Percentiles rank a stretch among this genome's conserved stretches.
Evolutionary conservation across 2,888 invertebrate species (phyloP).

Genomic region (Merodon equestris): DNA sequence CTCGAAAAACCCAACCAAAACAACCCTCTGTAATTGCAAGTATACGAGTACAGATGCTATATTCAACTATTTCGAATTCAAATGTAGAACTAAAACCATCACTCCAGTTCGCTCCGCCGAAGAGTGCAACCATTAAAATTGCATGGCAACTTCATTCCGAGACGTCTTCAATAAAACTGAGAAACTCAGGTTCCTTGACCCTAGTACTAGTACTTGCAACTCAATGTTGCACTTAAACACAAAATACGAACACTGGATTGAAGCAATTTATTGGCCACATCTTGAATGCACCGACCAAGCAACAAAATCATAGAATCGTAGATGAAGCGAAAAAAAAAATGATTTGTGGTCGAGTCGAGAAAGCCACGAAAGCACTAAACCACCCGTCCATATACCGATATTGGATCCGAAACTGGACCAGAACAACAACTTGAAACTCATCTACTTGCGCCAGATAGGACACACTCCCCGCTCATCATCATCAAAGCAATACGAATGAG

Average conservation of each 20-base stretch:
- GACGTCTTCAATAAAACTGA: slow-evolving; percentile 11
- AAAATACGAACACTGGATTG: slow-evolving; percentile 61
- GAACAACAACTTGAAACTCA: no score
- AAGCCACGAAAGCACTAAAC: slow-evolving; percentile 48
- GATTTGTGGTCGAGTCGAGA: slow-evolving; percentile 51
- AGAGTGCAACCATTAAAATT: slow-evolving; percentile 30
- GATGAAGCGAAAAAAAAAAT: slow-evolving; percentile 60
- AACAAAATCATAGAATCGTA: slow-evolving; percentile 58
- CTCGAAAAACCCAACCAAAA: no score
- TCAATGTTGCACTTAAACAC: slow-evolving; percentile 59
- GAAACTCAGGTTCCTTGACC: slow-evolving; percentile 38
- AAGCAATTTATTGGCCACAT: slow-evolving; percentile 65
- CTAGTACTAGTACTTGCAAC: background rate
- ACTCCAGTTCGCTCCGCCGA: no score
- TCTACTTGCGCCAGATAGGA: background rate
- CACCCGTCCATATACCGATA: no score
- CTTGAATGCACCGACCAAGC: slow-evolving; percentile 42
- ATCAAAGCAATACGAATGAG: slow-evolving; percentile 46
- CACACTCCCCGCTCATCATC: slow-evolving; percentile 48
- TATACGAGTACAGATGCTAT: no score
- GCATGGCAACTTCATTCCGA: slow-evolving; percentile 21
- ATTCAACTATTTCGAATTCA: no score
- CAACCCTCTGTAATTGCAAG: no score
- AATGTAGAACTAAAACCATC: no score
- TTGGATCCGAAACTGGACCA: no score